A percentile compares a stretch with the other conserved stretches of the same genome.
phyloP scores from a whole-genome alignment of 2,113 vertebrate species.

The Ardeotis arabs region DNA sequence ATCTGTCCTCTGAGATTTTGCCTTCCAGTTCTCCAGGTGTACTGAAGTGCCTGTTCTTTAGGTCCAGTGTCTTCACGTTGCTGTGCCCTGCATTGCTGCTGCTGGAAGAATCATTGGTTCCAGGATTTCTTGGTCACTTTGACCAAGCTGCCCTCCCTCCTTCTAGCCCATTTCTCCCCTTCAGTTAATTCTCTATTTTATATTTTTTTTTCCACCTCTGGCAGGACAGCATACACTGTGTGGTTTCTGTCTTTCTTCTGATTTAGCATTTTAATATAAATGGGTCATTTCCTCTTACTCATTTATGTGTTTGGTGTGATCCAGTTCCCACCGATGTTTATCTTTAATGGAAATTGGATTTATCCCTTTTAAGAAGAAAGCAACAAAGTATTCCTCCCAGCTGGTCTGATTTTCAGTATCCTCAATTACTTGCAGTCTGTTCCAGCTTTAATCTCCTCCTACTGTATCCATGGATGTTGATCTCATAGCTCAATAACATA shows the following conservation, averaged over 20 bases:
- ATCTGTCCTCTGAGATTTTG: not conserved
- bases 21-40: not conserved
- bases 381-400: conserved; percentile 6
- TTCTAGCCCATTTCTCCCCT: not conserved
- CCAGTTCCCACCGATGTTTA: not conserved
- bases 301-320: not conserved
- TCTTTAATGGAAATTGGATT: not conserved
- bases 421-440: not conserved
- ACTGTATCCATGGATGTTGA: not conserved
- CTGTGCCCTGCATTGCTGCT: not conserved
- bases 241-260: conserved; percentile 7
- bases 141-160: not conserved
- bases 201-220: not conserved
- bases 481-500: not conserved
- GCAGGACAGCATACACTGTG: not conserved
- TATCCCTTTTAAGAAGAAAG: conserved; percentile 7
- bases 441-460: not conserved
- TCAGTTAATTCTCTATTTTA: not conserved
- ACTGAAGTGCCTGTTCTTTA: not conserved
- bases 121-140: not conserved
- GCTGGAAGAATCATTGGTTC: not conserved
- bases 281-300: conserved; percentile 1
- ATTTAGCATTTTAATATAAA: not conserved
- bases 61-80: not conserved
- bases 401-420: not conserved